Base-by-base conservation (phyloP, 2,888 invertebrate genomes). In the Macrophya alboannulata region DNA sequence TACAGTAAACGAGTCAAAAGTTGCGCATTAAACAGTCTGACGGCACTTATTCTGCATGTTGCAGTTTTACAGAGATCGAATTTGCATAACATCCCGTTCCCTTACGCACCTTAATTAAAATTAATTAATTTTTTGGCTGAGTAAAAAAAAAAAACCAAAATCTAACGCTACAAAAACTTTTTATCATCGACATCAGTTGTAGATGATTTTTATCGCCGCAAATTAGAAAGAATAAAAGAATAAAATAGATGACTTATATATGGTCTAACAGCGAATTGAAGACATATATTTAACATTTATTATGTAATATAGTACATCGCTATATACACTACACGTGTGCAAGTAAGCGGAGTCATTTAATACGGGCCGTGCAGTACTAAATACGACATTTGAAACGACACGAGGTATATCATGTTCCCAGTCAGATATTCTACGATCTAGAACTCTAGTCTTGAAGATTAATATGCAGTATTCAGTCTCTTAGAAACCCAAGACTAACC, bases 301-400 rank as follows among this genome's bases (percentile, higher is more conserved):
- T 79, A 59, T 55, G 55, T 76, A 48, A 76, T 25, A 76, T 48
- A 31, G 31, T 31, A 45, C 48, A 21, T 48, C 12, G 45, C 21
- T 25, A n/a, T 74, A 45, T 43, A 25, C 45, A 74, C 12, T 17
- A 37, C 37, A 55, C 55, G 79, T 37, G 79, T 55, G 79, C 40
- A n/a, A 51, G 31, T 51, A 15, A 76, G 40, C 40, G n/a, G 84
- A 85, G 85, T 85, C 83, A 86, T 85, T 86, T 85, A 85, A 82
- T 85, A 86, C 72, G 59, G 72, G 65, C 74, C 81, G 59, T 55
- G 72, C 85, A 76, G 71, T 85, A 81, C 79, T 84, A 76, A 84
- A 86, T 84, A 86, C n/a, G 84, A 71, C 71, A 87, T 65, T 21
- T 76, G 86, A 87, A 68, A 87, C 85, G 45, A 55, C 31, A 25